phyloP scores from a whole-genome alignment of 2,888 invertebrate species.

The Drosophila anomelani region DNA sequence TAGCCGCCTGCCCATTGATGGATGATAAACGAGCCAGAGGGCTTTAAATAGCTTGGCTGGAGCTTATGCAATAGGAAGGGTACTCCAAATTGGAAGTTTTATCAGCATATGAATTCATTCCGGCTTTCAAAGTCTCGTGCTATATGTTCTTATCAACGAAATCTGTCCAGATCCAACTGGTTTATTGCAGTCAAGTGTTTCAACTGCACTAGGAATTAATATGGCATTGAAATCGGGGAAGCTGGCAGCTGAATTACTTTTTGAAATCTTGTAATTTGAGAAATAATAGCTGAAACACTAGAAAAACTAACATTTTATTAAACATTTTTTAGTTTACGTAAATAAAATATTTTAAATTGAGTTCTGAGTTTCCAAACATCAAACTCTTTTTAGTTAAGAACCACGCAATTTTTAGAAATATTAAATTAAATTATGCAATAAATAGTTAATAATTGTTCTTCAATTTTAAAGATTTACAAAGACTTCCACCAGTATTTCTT shows the following conservation, averaged over 20 bases:
- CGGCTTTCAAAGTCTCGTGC: conserved; percentile 34
- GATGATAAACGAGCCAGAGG: conserved; percentile 14
- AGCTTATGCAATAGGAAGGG: conserved; percentile 27
- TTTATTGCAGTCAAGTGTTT: conserved; percentile 41
- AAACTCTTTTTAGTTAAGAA: neutral
- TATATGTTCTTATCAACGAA: conserved; percentile 18
- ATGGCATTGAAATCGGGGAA: neutral
- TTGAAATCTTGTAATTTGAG: neutral
- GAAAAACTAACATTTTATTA: no score
- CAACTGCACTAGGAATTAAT: neutral
- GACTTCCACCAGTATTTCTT: neutral
- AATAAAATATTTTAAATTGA: neutral
- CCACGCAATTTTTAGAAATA: neutral
- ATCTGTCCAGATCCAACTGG: conserved; percentile 42
- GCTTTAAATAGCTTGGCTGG: conserved; percentile 28
- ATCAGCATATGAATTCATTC: conserved; percentile 6
- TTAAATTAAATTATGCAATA: no score
- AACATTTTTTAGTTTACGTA: neutral
- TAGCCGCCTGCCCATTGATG: conserved; percentile 24
- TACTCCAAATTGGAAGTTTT: conserved; percentile 8
- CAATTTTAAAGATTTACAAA: no score
- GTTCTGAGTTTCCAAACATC: neutral
- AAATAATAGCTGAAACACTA: neutral
- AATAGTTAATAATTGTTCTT: no score
- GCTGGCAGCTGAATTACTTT: neutral